Base-by-base conservation (phyloP, 2,113 vertebrate species). In the Caranx ignobilis region DNA sequence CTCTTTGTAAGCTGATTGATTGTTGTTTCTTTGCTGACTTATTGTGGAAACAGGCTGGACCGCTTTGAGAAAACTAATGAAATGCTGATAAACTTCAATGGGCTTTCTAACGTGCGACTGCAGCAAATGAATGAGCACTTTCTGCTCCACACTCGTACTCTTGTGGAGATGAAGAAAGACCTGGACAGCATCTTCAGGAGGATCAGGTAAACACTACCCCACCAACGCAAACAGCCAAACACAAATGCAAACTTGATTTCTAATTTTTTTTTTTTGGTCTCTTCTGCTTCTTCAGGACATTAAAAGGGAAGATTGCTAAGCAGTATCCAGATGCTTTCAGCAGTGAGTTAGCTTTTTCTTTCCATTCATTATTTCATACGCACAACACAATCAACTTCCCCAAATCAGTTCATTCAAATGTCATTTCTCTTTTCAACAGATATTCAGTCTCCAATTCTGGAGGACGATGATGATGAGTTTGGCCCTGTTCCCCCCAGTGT, bases 11-110 rank as follows among this genome's bases (percentile, higher is more conserved):
- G 41, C 12, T 41, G 21, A 39, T 73, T 31, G 2, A 0, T 47
- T 12, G 21, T 18, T 75, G 13, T 71, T 70, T 35, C 11, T 73
- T 15, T 82, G 16, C 55, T 71, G 41, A 39, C 43, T 62, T 7
- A 13, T 65, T 81, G 2, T 81, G 11, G 18, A 35, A 77, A 61
- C 84, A 99, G 98, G 98, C 78, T 99, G 43, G 98, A 99, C 83
- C 97, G 98, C 1, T 99, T 99, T 21, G 98, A 99, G 92, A 99
- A 99, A 90, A 99, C 98, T 59, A 99, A 99, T 0, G 98, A 99
- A 92, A 99, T 99, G 98, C 94, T 99, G 35, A 95, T 99, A 73
- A 99, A 99, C 87, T 99, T 99, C 81, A 99, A 99, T 66, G 96
- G 96, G 54, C 94, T 99, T 72, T 99, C 98, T 0, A 96, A 93